Percentiles rank a stretch among this genome's conserved stretches.
phyloP scores from a whole-genome alignment of 1,140 invertebrate species.

The Gryon sp. region DNA sequence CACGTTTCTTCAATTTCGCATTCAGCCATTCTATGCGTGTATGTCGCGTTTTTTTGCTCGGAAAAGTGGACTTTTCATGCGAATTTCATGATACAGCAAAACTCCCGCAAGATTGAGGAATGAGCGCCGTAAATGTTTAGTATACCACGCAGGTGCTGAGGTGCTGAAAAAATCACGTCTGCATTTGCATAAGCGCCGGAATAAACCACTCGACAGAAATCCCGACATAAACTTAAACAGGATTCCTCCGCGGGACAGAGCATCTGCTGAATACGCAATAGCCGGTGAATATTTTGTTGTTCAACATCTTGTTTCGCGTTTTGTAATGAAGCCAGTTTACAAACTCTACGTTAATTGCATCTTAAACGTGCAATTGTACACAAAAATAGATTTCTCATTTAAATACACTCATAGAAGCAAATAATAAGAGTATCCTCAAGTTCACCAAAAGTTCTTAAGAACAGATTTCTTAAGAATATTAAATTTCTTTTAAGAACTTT shows the following conservation, averaged over 20 bases:
- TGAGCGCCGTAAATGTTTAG: conserved; percentile 70
- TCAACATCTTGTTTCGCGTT: conserved; percentile 53
- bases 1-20: conserved; percentile 12
- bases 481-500: too few relatives aligned
- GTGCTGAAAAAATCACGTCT: conserved; percentile 79
- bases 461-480: too few relatives aligned
- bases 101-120: conserved; percentile 55
- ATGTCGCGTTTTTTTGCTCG: conserved; percentile 8
- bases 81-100: conserved; percentile 64
- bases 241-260: conserved; percentile 71
- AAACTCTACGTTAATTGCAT: neutral
- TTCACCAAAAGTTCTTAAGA: too few relatives aligned
- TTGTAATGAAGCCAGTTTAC: conserved; percentile 8
- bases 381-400: too few relatives aligned
- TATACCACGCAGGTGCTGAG: conserved; percentile 71
- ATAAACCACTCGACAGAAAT: conserved; percentile 79
- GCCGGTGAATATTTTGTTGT: conserved; percentile 72
- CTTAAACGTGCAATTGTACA: too few relatives aligned
- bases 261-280: conserved; percentile 78
- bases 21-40: conserved; percentile 5
- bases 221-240: conserved; percentile 77
- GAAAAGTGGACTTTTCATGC: conserved; percentile 53
- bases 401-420: too few relatives aligned
- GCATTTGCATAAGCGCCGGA: conserved; percentile 79
- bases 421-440: too few relatives aligned